Evolutionary conservation across 37 sponge, comb jelly and placozoan species (phyloP), one percentile per base, ranked within the genome.

Genomic region (Agelas oroides): DNA sequence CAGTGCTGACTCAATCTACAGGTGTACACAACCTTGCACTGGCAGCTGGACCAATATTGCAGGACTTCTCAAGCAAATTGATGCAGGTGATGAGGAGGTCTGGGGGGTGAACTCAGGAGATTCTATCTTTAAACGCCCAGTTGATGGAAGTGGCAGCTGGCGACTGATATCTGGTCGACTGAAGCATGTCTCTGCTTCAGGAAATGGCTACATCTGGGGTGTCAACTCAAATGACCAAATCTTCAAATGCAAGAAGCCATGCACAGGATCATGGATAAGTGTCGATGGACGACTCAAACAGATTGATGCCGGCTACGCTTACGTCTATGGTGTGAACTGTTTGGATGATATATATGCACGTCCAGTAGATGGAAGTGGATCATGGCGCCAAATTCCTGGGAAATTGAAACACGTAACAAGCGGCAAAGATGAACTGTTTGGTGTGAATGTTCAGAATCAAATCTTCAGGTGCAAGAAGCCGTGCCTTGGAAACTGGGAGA

Each of bases 161-260:
- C 59, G 0, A n/a, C 33, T 11, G 1, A n/a, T 89, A 40, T n/a
- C 60, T 16, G 89, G 89, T 1, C 24, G 59, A 18, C 65, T 88
- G 52, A 73, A 75, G 28, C 92, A 87, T 36, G 88, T 92, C 16
- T 80, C 85, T 59, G 92, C 88, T n/a, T 88, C 88, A 33, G 92
- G 88, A 0, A 87, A 92, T 75, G 92, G 92, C 53, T 92, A 80
- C 66, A 84, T 92, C 6, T 92, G 92, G 92, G 88, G 85, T 59
- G 81, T 84, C 24, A 87, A 73, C 58, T 5, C 41, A 18, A 35
- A 32, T 18, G 62, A 87, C 65, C 18, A 76, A 24, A 82, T 86
- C 27, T 91, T 39, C 79, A 92, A 92, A 59, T 92, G 92, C 76
- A 84, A 87, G 63, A 92, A 92, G 55, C 92, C 92, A 32, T 81